Conservation (phyloP, 2,888 invertebrate species). For the Elaeidobius kamerunicus region DNA sequence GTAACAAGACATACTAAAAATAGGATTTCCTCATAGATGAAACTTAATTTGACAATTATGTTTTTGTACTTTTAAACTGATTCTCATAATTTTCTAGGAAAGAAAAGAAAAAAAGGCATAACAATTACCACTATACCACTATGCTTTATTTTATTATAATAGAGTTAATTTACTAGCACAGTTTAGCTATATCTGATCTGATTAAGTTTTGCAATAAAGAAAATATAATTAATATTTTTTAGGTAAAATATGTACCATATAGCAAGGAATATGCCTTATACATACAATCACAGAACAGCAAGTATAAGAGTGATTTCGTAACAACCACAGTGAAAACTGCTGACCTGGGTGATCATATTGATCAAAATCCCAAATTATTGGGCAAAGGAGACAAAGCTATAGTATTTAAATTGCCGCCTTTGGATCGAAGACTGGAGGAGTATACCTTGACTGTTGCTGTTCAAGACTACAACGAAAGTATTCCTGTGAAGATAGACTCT, state of each 20-base stretch:
- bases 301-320: constrained; percentile 38
- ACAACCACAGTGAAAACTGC: constrained; percentile 38
- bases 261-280: constrained; percentile 41
- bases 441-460: constrained; percentile 41
- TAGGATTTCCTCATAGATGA: too few species aligned
- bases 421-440: constrained; percentile 39
- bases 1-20: constrained; percentile 29
- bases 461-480: constrained; percentile 41
- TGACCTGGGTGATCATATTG: constrained; percentile 41
- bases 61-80: too few species aligned
- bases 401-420: constrained; percentile 39
- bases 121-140: too few species aligned
- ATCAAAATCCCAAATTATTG: constrained; percentile 42
- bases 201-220: too few species aligned
- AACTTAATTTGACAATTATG: too few species aligned
- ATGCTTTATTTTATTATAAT: too few species aligned
- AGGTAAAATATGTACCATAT: constrained; percentile 45
- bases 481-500: constrained; percentile 31
- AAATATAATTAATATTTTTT: constrained; percentile 29
- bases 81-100: background rate
- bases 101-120: background rate
- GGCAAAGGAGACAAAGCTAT: constrained; percentile 37
- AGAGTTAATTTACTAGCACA: too few species aligned
- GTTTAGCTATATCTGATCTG: too few species aligned
- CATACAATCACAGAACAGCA: constrained; percentile 41